Evolutionary conservation across 2,113 vertebrate genomes (phyloP).

Genomic region (Chinchilla lanigera): DNA sequence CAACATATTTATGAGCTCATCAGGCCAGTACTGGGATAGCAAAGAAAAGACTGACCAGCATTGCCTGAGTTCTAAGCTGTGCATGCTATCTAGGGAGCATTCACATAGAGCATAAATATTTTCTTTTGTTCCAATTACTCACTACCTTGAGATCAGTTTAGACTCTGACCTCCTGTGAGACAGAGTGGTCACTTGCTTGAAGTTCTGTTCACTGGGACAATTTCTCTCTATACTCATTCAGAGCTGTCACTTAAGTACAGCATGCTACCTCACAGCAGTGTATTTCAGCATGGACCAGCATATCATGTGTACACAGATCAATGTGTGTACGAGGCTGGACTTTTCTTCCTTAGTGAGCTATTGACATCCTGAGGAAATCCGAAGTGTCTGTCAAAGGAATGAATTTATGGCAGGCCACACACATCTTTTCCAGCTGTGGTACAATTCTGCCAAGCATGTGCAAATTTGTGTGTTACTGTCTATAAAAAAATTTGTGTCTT

Average conservation of each 20-base stretch:
- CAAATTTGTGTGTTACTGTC: slow-evolving; percentile 15
- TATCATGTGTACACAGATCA: background rate
- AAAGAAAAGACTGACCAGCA: background rate
- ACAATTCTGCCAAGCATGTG: background rate
- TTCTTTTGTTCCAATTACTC: slow-evolving; percentile 30
- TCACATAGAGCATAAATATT: background rate
- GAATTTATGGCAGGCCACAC: background rate
- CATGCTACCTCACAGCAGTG: background rate
- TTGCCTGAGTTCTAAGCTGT: background rate
- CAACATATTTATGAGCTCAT: background rate
- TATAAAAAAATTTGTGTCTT: background rate
- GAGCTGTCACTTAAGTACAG: background rate
- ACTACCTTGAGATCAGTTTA: background rate
- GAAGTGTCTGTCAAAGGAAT: background rate
- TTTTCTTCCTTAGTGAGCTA: background rate
- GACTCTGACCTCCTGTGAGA: background rate
- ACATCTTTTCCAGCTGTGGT: background rate
- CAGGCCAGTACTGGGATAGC: background rate
- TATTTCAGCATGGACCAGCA: background rate
- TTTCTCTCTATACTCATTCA: slow-evolving; percentile 46
- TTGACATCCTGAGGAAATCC: slow-evolving; percentile 31
- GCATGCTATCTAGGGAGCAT: background rate
- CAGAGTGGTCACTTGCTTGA: slow-evolving; percentile 2
- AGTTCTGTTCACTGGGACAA: slow-evolving; percentile 8
- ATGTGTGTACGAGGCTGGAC: background rate